phyloP scores from a whole-genome alignment of 2,888 invertebrate genomes.

The Drosophila multiciliata region DNA sequence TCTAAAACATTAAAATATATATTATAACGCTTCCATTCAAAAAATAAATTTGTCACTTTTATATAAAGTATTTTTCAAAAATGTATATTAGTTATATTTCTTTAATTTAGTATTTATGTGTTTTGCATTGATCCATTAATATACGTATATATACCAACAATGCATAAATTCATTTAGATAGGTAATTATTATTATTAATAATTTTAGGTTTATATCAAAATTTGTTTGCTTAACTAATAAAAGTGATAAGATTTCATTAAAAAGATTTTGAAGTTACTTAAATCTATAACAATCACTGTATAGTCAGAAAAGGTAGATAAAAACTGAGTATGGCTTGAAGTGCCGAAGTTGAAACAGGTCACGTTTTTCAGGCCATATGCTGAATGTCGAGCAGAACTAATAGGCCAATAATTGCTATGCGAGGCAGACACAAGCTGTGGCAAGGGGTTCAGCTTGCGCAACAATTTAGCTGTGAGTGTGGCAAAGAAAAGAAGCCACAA shows the following conservation, averaged over 20 bases:
- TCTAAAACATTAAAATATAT: background rate
- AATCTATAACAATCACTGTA: background rate
- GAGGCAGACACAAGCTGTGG: slow-evolving; percentile 39
- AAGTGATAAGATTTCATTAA: background rate
- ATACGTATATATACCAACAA: no score
- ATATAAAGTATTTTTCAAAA: background rate
- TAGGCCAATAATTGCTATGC: slow-evolving; percentile 60
- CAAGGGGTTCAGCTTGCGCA: slow-evolving; percentile 49
- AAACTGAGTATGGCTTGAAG: slow-evolving; percentile 3
- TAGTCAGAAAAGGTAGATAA: background rate
- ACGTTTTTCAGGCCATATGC: slow-evolving; percentile 45
- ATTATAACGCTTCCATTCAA: background rate
- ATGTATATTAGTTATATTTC: background rate
- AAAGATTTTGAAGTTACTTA: background rate
- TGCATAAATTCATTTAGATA: background rate
- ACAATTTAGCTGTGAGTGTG: slow-evolving; percentile 50
- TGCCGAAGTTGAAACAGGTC: slow-evolving; percentile 30
- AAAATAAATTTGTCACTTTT: background rate
- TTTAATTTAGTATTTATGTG: background rate
- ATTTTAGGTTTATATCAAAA: background rate
- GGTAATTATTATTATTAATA: background rate
- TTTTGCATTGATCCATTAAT: background rate
- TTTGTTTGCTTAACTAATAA: background rate
- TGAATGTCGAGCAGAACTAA: slow-evolving; percentile 33
- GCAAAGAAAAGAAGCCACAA: slow-evolving; percentile 48